Evolutionary conservation across 2,888 invertebrate genomes (phyloP).

Genomic region (Dicycla oo): DNA sequence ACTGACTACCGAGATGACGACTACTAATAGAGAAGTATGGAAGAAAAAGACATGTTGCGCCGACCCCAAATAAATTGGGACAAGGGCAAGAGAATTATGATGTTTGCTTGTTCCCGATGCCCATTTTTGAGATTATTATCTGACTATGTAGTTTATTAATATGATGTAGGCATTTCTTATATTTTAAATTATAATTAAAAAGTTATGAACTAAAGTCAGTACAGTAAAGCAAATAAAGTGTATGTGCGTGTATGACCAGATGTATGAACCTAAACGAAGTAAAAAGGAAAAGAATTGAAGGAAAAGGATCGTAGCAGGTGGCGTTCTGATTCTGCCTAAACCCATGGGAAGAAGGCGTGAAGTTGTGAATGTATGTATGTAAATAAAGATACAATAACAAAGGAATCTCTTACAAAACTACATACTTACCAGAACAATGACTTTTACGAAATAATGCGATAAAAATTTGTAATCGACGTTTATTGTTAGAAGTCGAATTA

Average conservation of each 20-base stretch:
- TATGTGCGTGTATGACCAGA: too few relatives aligned
- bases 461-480: constrained; percentile 37
- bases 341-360: too few relatives aligned
- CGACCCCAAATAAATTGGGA: too few relatives aligned
- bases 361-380: neutral
- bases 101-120: neutral
- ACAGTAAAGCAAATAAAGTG: neutral
- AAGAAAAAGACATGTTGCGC: too few relatives aligned
- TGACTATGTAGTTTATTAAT: neutral
- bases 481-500: constrained; percentile 39
- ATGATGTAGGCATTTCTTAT: neutral
- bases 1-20: too few relatives aligned
- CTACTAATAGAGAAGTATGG: too few relatives aligned
- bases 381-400: neutral
- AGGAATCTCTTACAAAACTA: constrained; percentile 12
- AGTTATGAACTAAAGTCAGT: neutral
- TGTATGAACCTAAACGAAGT: too few relatives aligned
- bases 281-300: too few relatives aligned
- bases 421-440: constrained; percentile 44
- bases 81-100: too few relatives aligned
- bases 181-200: neutral
- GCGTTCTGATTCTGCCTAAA: too few relatives aligned
- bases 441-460: constrained; percentile 45
- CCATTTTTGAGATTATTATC: neutral
- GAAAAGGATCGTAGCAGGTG: too few relatives aligned